phyloP scores from a whole-genome alignment of 2,888 invertebrate species.

The Tineola bisselliella region DNA sequence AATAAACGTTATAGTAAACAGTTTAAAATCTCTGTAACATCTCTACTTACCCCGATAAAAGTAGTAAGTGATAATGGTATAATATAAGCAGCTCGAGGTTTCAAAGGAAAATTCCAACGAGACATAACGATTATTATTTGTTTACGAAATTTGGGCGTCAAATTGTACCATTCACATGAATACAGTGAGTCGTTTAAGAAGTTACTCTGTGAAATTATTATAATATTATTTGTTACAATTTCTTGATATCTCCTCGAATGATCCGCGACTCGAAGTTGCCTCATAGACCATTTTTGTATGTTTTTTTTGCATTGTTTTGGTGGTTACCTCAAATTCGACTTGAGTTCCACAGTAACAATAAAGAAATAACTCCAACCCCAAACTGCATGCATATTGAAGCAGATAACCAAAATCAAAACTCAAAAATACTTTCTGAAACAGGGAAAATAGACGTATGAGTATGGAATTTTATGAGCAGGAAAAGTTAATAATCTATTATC shows the following conservation, averaged over 20 bases:
- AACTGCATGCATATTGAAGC: constrained; percentile 4
- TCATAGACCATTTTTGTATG: no score
- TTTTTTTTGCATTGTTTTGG: no score
- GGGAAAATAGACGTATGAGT: no score
- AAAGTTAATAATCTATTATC: no score
- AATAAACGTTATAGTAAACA: no score
- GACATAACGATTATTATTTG: constrained; percentile 13
- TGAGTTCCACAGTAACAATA: constrained; percentile 14
- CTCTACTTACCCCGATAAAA: constrained; percentile 14
- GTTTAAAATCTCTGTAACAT: no score
- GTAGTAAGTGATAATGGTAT: constrained; percentile 14
- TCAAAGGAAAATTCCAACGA: constrained; percentile 10
- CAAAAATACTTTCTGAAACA: neutral
- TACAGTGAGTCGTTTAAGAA: constrained; percentile 15
- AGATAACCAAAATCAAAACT: constrained; percentile 13
- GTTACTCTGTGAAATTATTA: no score
- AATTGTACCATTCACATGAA: constrained; percentile 12
- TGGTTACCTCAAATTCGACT: constrained; percentile 9
- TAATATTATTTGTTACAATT: no score
- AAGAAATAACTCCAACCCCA: constrained; percentile 12
- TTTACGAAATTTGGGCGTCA: constrained; percentile 14
- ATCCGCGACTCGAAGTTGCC: no score
- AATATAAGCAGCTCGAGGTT: constrained; percentile 13
- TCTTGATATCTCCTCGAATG: no score
- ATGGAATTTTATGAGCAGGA: no score